Evolutionary conservation across 2,888 invertebrate species (phyloP), one percentile per base, ranked within the genome.

Genomic region (Lasioglossum villosulum): DNA sequence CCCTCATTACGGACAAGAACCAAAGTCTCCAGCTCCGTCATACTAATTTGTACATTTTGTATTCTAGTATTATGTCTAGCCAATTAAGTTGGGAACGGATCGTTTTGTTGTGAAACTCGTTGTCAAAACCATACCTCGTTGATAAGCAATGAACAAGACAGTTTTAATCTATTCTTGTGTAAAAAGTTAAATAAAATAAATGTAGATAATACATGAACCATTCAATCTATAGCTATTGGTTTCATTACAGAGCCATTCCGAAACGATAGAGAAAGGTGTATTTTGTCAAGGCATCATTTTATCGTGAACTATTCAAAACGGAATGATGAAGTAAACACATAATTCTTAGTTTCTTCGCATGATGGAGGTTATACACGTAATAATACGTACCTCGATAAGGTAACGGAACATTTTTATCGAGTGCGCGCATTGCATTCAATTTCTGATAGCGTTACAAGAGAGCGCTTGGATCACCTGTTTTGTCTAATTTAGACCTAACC

Each of bases 1-100:
- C 0, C 0, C 42, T n/a, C 59, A 74, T n/a, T 56, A 74, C 16
- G 42, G 1, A 14, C 4, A 8, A 27, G 30, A 68, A 0, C 2
- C 10, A 5, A 96, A 96, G 92, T 96, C 96, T 68, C 96, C 96
- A 30, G 97, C 97, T 73, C 97, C 97, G 86, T 97, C 97, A 94
- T 97, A 96, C 94, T 97, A 96, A 95, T 88, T 78, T 56, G 72
- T 71, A 74, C 30, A 23, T 12, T 68, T 30, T 52, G 27, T 74
- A 48, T 12, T 30, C 10, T 90, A 89, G 90, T 86, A 76, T 59
- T 70, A 71, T 34, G 30, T 80, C 16, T 78, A 87, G 23, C 39
- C 14, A 45, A 5, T 45, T 73, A 48, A 45, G 27, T 34, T 8
- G 3, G 10, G 23, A 19, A 48, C 10, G 1, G 12, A 12, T 42